These are phyloP conservation scores for Xenopus borealis DNA, from an alignment of 2,113 vertebrate genomes.

Conservation along the genomic window DNA sequence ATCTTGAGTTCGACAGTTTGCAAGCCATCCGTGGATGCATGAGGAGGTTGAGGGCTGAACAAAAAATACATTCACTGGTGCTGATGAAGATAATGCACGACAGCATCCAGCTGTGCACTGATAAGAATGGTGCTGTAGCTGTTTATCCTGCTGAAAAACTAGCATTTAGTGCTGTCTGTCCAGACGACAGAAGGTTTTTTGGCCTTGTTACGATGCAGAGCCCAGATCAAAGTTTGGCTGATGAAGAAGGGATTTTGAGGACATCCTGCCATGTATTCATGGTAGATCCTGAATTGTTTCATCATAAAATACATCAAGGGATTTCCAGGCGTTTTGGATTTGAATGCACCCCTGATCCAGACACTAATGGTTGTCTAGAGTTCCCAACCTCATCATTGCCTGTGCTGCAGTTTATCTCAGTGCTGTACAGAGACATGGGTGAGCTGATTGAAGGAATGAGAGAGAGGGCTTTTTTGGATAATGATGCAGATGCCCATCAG, in stretches of 20 bases:
- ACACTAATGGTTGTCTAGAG: slow-evolving; percentile 89
- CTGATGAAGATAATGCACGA: slow-evolving; percentile 94
- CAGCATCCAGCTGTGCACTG: slow-evolving; percentile 83
- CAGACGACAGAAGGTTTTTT: slow-evolving; percentile 89
- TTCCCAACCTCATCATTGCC: slow-evolving; percentile 91
- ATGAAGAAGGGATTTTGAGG: slow-evolving; percentile 76
- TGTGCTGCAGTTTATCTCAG: slow-evolving; percentile 90
- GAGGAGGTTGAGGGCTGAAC: slow-evolving; percentile 90
- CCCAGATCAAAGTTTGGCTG: slow-evolving; percentile 64
- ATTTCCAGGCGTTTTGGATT: slow-evolving; percentile 86
- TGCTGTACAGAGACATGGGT: slow-evolving; percentile 94
- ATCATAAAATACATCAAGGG: slow-evolving; percentile 86
- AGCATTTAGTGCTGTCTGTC: slow-evolving; percentile 94
- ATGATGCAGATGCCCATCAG: slow-evolving; percentile 85
- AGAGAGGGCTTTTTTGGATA: slow-evolving; percentile 86
- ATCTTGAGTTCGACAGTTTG: slow-evolving; percentile 86
- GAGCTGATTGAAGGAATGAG: slow-evolving; percentile 90
- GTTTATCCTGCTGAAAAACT: slow-evolving; percentile 93
- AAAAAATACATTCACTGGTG: slow-evolving; percentile 92
- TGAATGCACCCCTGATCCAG: slow-evolving; percentile 90
- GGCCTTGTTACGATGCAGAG: slow-evolving; percentile 95
- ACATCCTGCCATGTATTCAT: slow-evolving; percentile 97
- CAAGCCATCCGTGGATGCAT: slow-evolving; percentile 96
- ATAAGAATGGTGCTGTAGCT: slow-evolving; percentile 78
- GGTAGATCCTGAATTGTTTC: slow-evolving; percentile 92